Conservation (phyloP, 2,888 invertebrate species). For the Stenoptilia bipunctidactyla region DNA sequence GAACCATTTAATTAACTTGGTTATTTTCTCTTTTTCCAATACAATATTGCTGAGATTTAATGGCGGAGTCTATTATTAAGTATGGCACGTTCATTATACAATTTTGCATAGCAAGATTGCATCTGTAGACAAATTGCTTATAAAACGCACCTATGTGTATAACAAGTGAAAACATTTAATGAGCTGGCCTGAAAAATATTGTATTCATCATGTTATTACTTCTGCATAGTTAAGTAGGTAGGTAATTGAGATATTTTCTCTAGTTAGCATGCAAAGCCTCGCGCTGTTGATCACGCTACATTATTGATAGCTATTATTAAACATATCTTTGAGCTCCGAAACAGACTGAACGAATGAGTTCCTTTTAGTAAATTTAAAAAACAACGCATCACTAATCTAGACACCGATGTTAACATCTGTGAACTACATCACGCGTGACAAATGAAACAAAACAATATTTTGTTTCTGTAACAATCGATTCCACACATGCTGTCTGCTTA, state of each 20-base stretch:
- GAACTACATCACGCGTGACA: background rate
- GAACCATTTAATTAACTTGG: slow-evolving; percentile 48
- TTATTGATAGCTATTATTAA: background rate
- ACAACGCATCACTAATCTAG: too few relatives aligned
- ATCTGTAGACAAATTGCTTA: too few relatives aligned
- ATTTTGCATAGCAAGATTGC: too few relatives aligned
- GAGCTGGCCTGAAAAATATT: background rate
- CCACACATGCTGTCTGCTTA: background rate
- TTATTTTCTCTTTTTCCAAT: slow-evolving; percentile 14
- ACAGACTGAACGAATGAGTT: too few relatives aligned
- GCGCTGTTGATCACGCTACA: background rate
- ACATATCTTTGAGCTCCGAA: too few relatives aligned
- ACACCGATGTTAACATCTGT: background rate
- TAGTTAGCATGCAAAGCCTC: background rate
- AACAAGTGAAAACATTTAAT: background rate
- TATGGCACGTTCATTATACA: too few relatives aligned
- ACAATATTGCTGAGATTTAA: background rate
- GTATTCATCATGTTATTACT: background rate
- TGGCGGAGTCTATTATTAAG: background rate
- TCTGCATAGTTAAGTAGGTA: background rate
- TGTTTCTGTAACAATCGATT: background rate
- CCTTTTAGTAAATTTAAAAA: too few relatives aligned
- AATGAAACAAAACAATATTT: background rate
- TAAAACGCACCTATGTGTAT: too few relatives aligned
- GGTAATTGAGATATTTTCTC: background rate